Evolutionary conservation across 2,888 invertebrate species (phyloP), one percentile per base, ranked within the genome.

Genomic region (Stenurella melanura): DNA sequence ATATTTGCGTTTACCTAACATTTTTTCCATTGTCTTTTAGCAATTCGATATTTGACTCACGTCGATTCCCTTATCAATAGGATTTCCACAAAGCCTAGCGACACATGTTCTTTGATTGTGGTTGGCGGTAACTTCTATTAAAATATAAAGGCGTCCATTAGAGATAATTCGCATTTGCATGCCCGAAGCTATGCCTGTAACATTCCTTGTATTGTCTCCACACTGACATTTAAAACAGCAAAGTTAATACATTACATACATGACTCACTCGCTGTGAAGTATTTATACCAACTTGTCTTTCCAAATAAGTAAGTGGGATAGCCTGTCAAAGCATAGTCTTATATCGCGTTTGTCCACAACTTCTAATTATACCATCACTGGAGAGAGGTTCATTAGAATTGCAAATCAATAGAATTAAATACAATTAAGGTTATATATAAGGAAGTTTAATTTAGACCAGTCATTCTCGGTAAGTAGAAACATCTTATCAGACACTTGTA

Each of bases 261-360:
- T 86, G 85, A 86, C 80, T 86, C 84, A 84, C 81, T 83, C 79
- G 77, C 60, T 17, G 74, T 75, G 82, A 81, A 80, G 84, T 83
- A 85, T 83, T 84, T 82, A 83, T 84, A 81, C 70, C 78, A 80
- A 84, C 81, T 83, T 79, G 83, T 82, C 82, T 86, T 83, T 81
- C 85, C 86, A 84, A 86, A 85, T 86, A 86, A 75, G 85, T 82
- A 84, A 81, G 78, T 83, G 81, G 83, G 83, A 83, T 81, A 79
- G 83, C 80, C 82, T 82, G 83, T 82, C 82, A 79, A 82, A 82
- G 77, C 79, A 78, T 77, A 72, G 60, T 77, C 72, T 77, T 75
- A 75, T 80, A 74, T 77, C 81, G 81, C 82, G 75, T 76, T 79
- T 77, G 81, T 80, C 80, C 80, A 74, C 80, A 77, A 73, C 81